Evolutionary conservation across 2,888 invertebrate genomes (phyloP).

Genomic region (Smittia sp.): DNA sequence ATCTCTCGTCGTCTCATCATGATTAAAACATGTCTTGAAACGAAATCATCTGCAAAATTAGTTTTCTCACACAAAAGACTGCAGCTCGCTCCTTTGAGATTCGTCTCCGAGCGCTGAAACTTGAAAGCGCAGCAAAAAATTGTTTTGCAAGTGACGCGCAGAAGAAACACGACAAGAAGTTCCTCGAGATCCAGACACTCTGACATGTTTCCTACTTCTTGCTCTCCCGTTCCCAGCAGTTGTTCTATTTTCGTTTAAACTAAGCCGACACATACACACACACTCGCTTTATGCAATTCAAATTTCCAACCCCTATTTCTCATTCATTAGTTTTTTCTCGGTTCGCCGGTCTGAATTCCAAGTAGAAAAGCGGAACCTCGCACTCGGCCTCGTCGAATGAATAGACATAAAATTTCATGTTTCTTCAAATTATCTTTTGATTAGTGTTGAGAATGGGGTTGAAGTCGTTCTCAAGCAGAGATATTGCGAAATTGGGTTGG

Average conservation of each 20-base stretch:
- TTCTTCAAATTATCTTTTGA: conserved; percentile 18
- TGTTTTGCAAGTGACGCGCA: too few species aligned
- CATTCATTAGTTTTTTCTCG: conserved; percentile 17
- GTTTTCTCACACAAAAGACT: conserved; percentile 24
- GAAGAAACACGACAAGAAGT: conserved; percentile 14
- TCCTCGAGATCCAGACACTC: conserved; percentile 33
- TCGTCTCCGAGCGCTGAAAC: too few species aligned
- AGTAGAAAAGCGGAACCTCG: conserved; percentile 4
- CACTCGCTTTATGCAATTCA: conserved; percentile 10
- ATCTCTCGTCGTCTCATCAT: neutral
- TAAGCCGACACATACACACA: neutral
- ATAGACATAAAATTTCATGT: conserved; percentile 9
- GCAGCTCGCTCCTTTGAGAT: neutral
- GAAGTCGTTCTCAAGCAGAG: neutral
- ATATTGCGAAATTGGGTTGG: conserved; percentile 6
- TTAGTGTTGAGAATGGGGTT: conserved; percentile 1
- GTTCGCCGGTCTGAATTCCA: neutral
- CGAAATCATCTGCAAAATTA: conserved; percentile 31
- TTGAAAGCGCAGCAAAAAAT: too few species aligned
- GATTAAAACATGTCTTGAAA: conserved; percentile 28
- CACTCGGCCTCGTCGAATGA: neutral
- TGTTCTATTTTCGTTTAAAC: conserved; percentile 33
- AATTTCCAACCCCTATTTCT: conserved; percentile 31
- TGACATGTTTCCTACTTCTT: neutral
- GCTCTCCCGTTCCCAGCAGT: conserved; percentile 14